phyloP scores from a whole-genome alignment of 2,113 vertebrate genomes.

The Pterophyllum scalare region DNA sequence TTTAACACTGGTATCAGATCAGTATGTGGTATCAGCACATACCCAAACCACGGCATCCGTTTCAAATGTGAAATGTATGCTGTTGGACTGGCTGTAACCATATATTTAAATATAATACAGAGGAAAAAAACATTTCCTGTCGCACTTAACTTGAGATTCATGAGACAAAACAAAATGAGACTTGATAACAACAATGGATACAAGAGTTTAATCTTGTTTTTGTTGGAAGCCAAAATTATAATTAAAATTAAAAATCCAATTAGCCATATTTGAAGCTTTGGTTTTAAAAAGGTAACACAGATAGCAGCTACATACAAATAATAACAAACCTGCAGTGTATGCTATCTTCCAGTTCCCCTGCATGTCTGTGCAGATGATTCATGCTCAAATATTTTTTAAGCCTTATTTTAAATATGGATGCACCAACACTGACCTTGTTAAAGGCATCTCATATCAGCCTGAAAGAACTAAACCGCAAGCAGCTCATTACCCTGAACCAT shows the following conservation, averaged over 20 bases:
- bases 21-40: background rate
- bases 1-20: background rate
- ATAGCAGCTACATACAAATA: background rate
- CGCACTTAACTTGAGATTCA: too few relatives aligned
- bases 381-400: background rate
- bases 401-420: background rate
- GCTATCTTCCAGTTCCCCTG: background rate
- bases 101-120: too few relatives aligned
- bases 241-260: background rate
- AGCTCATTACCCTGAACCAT: background rate
- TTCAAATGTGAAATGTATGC: background rate
- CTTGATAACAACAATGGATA: too few relatives aligned
- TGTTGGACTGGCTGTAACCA: background rate
- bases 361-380: background rate
- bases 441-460: background rate
- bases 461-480: background rate
- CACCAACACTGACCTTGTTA: background rate
- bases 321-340: accelerated
- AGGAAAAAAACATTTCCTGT: too few relatives aligned
- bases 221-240: background rate
- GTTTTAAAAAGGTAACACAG: background rate
- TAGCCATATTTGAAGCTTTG: background rate
- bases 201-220: accelerated
- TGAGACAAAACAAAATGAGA: too few relatives aligned
- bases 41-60: background rate